These are phyloP conservation scores for Sciaenops ocellatus DNA, from an alignment of 2,797 vertebrate genomes.

Conservation along the genomic window DNA sequence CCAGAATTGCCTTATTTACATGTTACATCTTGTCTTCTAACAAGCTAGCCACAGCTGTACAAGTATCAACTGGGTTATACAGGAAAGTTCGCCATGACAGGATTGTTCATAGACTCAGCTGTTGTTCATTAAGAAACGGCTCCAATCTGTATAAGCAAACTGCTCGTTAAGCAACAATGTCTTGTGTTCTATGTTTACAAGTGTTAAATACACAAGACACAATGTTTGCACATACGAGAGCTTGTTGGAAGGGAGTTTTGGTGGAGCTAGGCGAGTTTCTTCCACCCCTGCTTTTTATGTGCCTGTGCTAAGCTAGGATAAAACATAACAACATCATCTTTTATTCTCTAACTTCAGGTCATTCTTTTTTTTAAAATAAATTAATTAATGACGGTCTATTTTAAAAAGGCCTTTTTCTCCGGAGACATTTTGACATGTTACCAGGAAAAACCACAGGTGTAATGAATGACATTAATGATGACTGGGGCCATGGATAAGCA, in stretches of 20 bases:
- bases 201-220: constrained; percentile 8
- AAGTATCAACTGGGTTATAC: background rate
- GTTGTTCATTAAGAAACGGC: constrained; percentile 2
- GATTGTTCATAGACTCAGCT: background rate
- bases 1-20: constrained; percentile 14
- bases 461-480: background rate
- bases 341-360: background rate
- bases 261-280: background rate
- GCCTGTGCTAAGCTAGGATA: constrained; percentile 7
- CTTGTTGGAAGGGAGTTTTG: background rate
- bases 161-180: background rate
- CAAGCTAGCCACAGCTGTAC: background rate
- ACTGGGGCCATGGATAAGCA: background rate
- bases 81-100: background rate
- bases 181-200: constrained; percentile 14
- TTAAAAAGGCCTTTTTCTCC: background rate
- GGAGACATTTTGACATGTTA: constrained; percentile 10
- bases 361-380: background rate
- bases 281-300: constrained; percentile 4
- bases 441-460: background rate
- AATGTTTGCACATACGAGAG: background rate
- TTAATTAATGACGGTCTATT: background rate
- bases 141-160: background rate
- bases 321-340: background rate
- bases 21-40: constrained; percentile 7